These are phyloP conservation scores for Mirounga angustirostris DNA, from an alignment of 2,113 vertebrate genomes.

Conservation along the genomic window DNA sequence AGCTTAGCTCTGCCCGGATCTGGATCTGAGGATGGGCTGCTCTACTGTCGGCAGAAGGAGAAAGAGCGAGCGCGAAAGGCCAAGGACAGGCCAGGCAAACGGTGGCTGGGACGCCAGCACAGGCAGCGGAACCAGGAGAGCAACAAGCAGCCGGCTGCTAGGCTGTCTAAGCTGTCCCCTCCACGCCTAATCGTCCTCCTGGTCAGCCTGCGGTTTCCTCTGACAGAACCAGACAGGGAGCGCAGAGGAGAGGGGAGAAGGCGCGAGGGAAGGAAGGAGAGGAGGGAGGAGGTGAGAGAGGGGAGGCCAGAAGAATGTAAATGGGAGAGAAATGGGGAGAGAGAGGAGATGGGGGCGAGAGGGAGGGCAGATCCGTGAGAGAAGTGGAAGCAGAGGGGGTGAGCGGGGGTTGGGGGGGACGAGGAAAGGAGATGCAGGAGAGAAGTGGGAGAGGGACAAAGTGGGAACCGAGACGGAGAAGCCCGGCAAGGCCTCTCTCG, in stretches of 20 bases:
- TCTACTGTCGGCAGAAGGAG: no score
- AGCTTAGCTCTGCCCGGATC: not conserved
- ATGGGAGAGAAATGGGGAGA: not conserved
- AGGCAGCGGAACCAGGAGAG: not conserved
- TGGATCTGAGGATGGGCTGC: not conserved
- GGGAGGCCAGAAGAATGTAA: not conserved
- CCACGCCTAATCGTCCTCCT: not conserved
- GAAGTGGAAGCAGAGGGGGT: not conserved
- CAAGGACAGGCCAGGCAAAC: not conserved
- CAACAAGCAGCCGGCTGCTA: not conserved
- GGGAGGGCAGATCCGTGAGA: not conserved
- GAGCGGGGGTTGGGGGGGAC: not conserved
- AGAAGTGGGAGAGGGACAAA: not conserved
- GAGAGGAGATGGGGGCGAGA: not conserved
- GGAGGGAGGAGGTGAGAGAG: not conserved
- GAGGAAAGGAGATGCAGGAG: not conserved
- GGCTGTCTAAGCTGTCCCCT: not conserved
- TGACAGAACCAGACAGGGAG: not conserved
- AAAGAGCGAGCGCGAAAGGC: not conserved
- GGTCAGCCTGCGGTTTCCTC: not conserved
- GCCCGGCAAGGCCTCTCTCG: constrained; percentile 36
- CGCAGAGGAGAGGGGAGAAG: not conserved
- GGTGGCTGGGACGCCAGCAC: not conserved
- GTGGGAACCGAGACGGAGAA: not conserved
- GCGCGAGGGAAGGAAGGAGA: not conserved